Conservation (phyloP, 64 coral and sea anemone species). For the Anthopleura sola region DNA sequence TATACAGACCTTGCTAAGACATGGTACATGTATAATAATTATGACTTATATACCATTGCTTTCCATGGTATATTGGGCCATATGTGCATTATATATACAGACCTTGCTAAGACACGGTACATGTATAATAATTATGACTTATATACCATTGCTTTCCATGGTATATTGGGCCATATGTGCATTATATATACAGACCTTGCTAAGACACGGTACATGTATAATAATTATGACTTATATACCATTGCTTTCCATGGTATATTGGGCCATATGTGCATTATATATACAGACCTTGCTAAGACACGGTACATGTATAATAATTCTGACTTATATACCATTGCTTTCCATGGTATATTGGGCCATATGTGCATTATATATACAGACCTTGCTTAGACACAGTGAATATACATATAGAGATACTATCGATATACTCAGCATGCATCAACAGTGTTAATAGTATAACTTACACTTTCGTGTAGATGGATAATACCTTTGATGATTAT, state of each 20-base stretch:
- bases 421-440: not conserved
- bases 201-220: constrained; percentile 49
- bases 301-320: constrained; percentile 21
- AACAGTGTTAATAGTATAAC: too few relatives aligned
- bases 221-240: not conserved
- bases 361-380: constrained; percentile 6
- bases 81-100: constrained; percentile 50
- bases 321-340: too few relatives aligned
- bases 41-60: not conserved
- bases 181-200: constrained; percentile 59
- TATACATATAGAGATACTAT: not conserved
- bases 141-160: too few relatives aligned
- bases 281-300: constrained; percentile 53
- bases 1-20: constrained; percentile 51
- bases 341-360: not conserved
- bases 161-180: not conserved
- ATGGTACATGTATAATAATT: constrained; percentile 41
- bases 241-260: not conserved
- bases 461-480: not conserved
- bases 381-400: too few relatives aligned
- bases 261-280: constrained; percentile 10
- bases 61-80: not conserved
- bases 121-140: not conserved
- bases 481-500: not conserved
- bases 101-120: constrained; percentile 57